Evolutionary conservation across 92 coral and sea anemone genomes (phyloP), one percentile per base, ranked within the genome.

Genomic region (Scolanthus callimorphus): DNA sequence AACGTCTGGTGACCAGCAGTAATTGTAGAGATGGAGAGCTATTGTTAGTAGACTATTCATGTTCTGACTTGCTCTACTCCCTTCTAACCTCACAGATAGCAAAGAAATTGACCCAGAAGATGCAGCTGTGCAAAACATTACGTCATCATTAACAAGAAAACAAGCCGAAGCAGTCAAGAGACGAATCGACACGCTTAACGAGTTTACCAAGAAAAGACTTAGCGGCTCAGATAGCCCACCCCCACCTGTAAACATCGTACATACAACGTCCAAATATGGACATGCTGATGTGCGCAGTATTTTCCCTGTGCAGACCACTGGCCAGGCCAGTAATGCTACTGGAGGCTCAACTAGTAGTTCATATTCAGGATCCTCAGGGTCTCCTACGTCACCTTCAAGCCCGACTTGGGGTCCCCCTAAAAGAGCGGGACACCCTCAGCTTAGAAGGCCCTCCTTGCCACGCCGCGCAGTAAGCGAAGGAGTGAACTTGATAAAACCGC

Each of bases 101-200:
- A 89, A 94, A 74, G 99, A 94, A 79, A 94, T 94, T 30, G 89
- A 85, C 31, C 79, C 83, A 13, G 58, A 89, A 31, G 99, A 94
- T 70, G 77, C 75, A 13, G 87, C 70, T 39, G 80, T 81, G 26
- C 72, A 78, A 39, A 86, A 94, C 51, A 94, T 94, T 38, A 81
- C 97, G 1, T 85, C 90, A 20, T 94, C 99, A 2, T 74, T 94
- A 25, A 94, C 99, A 1, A 69, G 90, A 52, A 94, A 94, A 57
- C 99, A 94, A 53, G 99, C 99, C 8, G 97, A 94, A 30, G 99
- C 97, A 4, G 99, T 94, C 0, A 65, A 63, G 52, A 75, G 78
- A 74, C 69, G 99, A 43, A 85, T 94, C 29, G 76, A 94, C 62
- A 89, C 91, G 6, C 65, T 94, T 8, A 94, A 94, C 39, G 82